Evolutionary conservation across 2,113 vertebrate genomes (phyloP), one percentile per base, ranked within the genome.

Genomic region (Heterotis niloticus): DNA sequence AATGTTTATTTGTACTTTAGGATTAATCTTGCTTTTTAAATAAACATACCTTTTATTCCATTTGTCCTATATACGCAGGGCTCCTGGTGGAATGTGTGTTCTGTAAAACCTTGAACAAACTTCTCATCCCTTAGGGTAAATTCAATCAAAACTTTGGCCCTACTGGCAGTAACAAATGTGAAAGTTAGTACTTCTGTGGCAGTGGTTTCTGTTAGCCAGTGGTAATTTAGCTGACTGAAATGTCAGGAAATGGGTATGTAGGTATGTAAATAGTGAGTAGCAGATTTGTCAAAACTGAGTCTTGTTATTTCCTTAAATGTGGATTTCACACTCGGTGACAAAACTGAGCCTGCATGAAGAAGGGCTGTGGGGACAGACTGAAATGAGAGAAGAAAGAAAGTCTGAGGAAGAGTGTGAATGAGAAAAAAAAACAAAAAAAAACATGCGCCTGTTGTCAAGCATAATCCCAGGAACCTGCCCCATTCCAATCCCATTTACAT

Each of bases 61-160:
- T 74, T 26, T 51, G 57, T 28, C 54, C 71, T 26, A 14, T 74
- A 26, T 14, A 74, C 26, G 44, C 26, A 74, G 51, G n/a, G 52
- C 26, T 74, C 54, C 71, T 54, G 57, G 71, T 74, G 71, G 71
- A 74, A 5, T 5, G 71, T 26, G 54, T 56, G 51, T n/a, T 54
- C 23, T n/a, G 11, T 71, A 71, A 23, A 71, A 54, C n/a, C 3
- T 73, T 44, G 44, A 44, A 7, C 52, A 24, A 24, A 72, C 16
- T 28, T 29, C 17, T 56, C 14, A 23, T 44, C 51, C 62, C 34
- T 67, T 26, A 56, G 64, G 51, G 62, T 23, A 67, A 23, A 68
- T 78, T 71, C 51, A n/a, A 71, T 75, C 74, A 71, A 78, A 68
- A 34, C 66, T 34, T 51, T 16, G 29, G 29, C 24, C 34, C 34